Evolutionary conservation across 1,140 invertebrate species (phyloP).

Genomic region (Drosophila varians): DNA sequence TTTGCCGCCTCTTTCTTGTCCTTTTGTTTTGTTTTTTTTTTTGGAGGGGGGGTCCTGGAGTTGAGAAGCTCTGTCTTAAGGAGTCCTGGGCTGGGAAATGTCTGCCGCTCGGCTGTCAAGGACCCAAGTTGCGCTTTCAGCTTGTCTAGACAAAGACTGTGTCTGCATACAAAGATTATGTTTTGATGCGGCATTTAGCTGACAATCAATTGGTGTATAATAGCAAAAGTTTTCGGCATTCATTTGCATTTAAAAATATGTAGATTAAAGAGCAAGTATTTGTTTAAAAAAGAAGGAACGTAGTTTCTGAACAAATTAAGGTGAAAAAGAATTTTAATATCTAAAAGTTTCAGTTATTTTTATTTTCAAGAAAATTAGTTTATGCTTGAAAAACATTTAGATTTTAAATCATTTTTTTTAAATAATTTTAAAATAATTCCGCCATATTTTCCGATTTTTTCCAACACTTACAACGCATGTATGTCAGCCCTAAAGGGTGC

Average conservation of each 20-base stretch:
- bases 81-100: neutral
- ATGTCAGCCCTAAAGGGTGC: neutral
- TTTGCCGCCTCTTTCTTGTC: conserved; percentile 55
- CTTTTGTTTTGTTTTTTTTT: conserved; percentile 6
- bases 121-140: conserved; percentile 47
- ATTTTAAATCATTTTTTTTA: neutral
- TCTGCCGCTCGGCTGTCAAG: conserved; percentile 40
- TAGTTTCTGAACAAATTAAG: neutral
- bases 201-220: neutral
- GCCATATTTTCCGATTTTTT: neutral
- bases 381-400: too few species aligned
- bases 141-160: conserved; percentile 52
- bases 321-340: neutral
- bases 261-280: neutral
- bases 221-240: neutral
- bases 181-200: conserved; percentile 15
- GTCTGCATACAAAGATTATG: conserved; percentile 56
- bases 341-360: too few species aligned
- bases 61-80: neutral
- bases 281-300: neutral
- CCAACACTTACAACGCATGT: neutral
- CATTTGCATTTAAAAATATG: neutral
- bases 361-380: too few species aligned
- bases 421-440: neutral
- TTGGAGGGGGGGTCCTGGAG: conserved; percentile 2